phyloP scores from a whole-genome alignment of 2,113 vertebrate genomes.

The Panthera tigris region DNA sequence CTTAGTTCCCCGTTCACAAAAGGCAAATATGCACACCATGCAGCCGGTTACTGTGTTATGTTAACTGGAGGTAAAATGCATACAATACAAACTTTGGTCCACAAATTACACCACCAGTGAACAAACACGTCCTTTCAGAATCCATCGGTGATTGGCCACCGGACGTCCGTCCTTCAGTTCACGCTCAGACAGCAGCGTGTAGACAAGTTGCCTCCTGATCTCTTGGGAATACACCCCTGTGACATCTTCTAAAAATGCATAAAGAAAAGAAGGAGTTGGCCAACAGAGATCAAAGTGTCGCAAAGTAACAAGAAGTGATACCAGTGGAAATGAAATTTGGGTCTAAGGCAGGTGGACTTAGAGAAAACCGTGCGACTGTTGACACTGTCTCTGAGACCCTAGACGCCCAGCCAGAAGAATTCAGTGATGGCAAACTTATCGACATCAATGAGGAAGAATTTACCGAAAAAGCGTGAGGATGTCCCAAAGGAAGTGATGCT shows the following conservation, averaged over 20 bases:
- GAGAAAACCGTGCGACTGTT: not conserved
- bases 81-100: not conserved
- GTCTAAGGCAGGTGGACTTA: not conserved
- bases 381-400: too few relatives aligned
- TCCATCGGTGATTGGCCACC: not conserved
- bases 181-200: not conserved
- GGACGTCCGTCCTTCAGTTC: not conserved
- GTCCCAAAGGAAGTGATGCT: not conserved
- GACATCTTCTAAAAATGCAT: not conserved
- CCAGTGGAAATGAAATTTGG: not conserved
- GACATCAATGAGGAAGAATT: not conserved
- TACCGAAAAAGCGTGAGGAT: not conserved
- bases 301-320: not conserved
- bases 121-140: not conserved
- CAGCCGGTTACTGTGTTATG: not conserved
- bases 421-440: not conserved
- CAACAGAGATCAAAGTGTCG: not conserved
- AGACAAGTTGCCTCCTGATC: not conserved
- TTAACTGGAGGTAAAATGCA: not conserved
- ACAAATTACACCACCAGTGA: not conserved
- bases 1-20: not conserved
- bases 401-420: not conserved
- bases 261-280: not conserved
- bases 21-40: not conserved
- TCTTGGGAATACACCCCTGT: not conserved